Evolutionary conservation across 2,888 invertebrate species (phyloP), one percentile per base, ranked within the genome.

Genomic region (Aethes cnicana): DNA sequence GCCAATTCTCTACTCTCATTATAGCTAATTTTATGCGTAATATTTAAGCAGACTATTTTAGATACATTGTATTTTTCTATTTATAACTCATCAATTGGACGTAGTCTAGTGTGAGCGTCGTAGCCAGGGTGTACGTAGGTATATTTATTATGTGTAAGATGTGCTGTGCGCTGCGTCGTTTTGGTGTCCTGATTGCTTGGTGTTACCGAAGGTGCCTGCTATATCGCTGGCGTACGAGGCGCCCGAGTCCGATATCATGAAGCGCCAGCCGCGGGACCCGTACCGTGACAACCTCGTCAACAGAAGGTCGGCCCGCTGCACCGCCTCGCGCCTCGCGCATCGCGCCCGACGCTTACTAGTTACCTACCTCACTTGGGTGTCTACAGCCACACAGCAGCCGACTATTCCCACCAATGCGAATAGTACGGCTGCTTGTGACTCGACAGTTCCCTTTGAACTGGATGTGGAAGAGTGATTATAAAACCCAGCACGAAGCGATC

Each of bases 201-300:
- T 90, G 87, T 91, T 90, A 90, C 90, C 84, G 89, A 93, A 96
- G 97, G 96, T 97, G 92, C 98, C 98, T 91, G 98, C 98, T 92
- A 98, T 98, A 92, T 98, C 98, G 91, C 94, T 98, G 93, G 98
- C 98, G 92, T 98, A 98, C 92, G 98, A 98, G 94, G 96, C 97
- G 92, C 97, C 98, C 91, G 98, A 98, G 94, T 97, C 96, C 90
- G 98, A 98, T 94, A 98, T 98, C 92, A 98, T 98, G 98, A 98
- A 98, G 95, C 95, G 98, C 90, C 96, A 96, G 93, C 98, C 98
- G 82, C 95, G 98, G 93, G 95, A 98, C 93, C 97, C 98, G 84
- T 95, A 96, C 93, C 95, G 95, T 92, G 98, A 98, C 94, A 98
- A 98, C 94, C 95, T 98, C 92, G 98, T 98, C 90, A 98, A 98